Conservation (phyloP, 2,113 vertebrate species). For the Phalacrocorax brasilianus region DNA sequence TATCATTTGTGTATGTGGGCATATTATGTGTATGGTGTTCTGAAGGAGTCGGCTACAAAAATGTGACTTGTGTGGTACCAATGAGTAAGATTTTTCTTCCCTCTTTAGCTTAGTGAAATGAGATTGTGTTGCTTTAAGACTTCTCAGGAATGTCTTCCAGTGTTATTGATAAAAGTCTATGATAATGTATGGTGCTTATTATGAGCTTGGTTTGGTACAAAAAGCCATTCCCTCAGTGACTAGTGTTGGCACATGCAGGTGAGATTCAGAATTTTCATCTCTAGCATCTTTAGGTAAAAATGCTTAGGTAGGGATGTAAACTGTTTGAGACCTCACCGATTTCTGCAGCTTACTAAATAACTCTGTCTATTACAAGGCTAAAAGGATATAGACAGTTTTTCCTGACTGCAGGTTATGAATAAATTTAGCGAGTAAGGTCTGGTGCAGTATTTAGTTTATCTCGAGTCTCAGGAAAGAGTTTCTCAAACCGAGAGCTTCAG, state of each 20-base stretch:
- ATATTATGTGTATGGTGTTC: not conserved
- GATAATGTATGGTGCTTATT: not conserved
- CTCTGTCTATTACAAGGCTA: not conserved
- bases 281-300: not conserved
- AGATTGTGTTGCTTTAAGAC: not conserved
- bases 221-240: not conserved
- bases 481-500: not conserved
- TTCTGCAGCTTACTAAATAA: not conserved
- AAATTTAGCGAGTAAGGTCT: not conserved
- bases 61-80: not conserved
- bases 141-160: not conserved
- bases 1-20: not conserved
- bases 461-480: not conserved
- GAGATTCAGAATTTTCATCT: not conserved
- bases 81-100: not conserved
- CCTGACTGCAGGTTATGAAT: not conserved
- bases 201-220: not conserved
- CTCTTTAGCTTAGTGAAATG: not conserved
- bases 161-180: not conserved
- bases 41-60: not conserved
- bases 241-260: not conserved
- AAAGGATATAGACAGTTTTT: not conserved
- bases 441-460: not conserved
- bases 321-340: not conserved
- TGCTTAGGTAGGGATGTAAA: not conserved